Evolutionary conservation across 2,797 vertebrate genomes (phyloP).

Genomic region (Coendou prehensilis): DNA sequence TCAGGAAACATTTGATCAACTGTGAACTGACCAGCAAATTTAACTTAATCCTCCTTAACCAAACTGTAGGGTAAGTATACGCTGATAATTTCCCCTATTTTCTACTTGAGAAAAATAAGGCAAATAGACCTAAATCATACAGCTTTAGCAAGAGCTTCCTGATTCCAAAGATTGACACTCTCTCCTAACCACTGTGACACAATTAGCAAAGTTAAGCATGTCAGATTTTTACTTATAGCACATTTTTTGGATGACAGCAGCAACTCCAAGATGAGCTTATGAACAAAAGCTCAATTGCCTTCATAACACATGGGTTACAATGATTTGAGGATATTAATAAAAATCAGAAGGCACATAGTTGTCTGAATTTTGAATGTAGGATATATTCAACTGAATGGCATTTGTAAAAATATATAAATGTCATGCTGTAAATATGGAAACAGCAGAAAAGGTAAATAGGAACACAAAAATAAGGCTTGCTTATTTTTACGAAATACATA

Average conservation of each 20-base stretch:
- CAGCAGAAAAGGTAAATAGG: conserved; percentile 65
- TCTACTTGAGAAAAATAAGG: conserved; percentile 44
- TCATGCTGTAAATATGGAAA: conserved; percentile 68
- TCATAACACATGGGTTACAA: conserved; percentile 66
- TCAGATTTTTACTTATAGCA: background rate
- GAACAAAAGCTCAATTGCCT: conserved; percentile 55
- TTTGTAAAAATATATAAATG: conserved; percentile 73
- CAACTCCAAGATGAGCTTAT: conserved; percentile 12
- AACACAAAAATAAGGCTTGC: conserved; percentile 68
- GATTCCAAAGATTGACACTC: background rate
- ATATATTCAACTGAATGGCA: conserved; percentile 67
- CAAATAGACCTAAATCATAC: background rate
- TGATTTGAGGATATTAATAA: conserved; percentile 74
- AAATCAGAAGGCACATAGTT: conserved; percentile 32
- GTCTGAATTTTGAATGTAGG: conserved; percentile 72
- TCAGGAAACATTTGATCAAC: conserved; percentile 28
- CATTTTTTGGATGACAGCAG: background rate
- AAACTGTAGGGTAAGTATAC: conserved; percentile 76
- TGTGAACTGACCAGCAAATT: background rate
- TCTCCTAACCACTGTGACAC: background rate
- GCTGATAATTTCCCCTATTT: conserved; percentile 32
- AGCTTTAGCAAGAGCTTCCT: conserved; percentile 13
- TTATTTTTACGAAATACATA: conserved; percentile 41
- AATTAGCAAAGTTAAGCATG: background rate
- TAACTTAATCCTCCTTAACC: conserved; percentile 54